Conservation (phyloP, 2,797 vertebrate species). For the Bovichtus variegatus region DNA sequence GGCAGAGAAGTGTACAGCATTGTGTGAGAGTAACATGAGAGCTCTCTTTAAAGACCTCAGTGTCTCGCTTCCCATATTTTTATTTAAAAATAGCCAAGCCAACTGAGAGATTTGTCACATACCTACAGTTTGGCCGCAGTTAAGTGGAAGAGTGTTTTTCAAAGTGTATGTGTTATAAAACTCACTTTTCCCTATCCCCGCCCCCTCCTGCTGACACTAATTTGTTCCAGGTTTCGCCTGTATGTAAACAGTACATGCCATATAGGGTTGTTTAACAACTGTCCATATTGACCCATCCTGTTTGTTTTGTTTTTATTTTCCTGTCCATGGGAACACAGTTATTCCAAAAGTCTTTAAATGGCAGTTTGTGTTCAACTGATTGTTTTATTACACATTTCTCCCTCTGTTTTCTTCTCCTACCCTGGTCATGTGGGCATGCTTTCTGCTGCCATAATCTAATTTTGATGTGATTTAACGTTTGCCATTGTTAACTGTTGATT, state of each 20-base stretch:
- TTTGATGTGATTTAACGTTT: constrained; percentile 59
- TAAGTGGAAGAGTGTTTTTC: constrained; percentile 10
- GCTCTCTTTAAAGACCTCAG: constrained; percentile 29
- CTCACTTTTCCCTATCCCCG: not conserved
- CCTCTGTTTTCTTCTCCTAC: constrained; percentile 25
- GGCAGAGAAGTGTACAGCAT: constrained; percentile 14
- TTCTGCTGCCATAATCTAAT: constrained; percentile 55
- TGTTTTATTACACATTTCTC: constrained; percentile 24
- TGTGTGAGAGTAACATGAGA: constrained; percentile 43
- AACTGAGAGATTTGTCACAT: constrained; percentile 30
- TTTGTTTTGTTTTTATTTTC: constrained; percentile 42
- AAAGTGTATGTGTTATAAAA: constrained; percentile 26
- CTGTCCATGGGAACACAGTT: constrained; percentile 10
- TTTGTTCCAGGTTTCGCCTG: constrained; percentile 47
- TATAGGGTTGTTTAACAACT: constrained; percentile 36
- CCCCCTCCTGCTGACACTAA: constrained; percentile 26
- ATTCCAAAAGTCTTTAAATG: constrained; percentile 27
- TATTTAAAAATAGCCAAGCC: constrained; percentile 46
- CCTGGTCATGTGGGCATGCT: constrained; percentile 31
- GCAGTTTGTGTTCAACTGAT: constrained; percentile 28
- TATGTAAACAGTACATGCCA: constrained; percentile 30
- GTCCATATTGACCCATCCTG: constrained; percentile 34
- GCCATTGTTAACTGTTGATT: constrained; percentile 75
- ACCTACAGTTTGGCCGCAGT: constrained; percentile 25
- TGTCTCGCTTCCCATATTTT: constrained; percentile 27